Evolutionary conservation across 2,888 invertebrate genomes (phyloP).

Genomic region (Scaptodrosophila latifasciaeformis): DNA sequence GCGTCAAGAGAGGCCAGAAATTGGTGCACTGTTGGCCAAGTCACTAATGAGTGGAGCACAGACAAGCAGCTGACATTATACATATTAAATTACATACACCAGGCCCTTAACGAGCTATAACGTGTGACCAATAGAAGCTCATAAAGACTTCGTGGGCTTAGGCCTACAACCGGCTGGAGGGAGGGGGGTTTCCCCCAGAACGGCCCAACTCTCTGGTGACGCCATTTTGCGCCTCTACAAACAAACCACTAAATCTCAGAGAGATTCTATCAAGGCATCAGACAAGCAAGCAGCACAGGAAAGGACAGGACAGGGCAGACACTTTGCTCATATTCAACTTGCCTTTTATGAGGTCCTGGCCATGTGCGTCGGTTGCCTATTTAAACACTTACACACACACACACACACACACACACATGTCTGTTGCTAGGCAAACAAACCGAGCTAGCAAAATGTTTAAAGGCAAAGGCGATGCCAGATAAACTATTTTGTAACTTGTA

Average conservation of each 20-base stretch:
- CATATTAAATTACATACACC: conserved; percentile 57
- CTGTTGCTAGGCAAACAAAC: conserved; percentile 53
- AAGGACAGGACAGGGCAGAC: too few species aligned
- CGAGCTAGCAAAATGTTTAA: conserved; percentile 52
- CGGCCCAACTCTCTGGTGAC: conserved; percentile 1
- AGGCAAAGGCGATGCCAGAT: conserved; percentile 43
- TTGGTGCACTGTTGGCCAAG: conserved; percentile 13
- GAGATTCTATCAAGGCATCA: too few species aligned
- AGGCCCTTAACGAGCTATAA: conserved; percentile 43
- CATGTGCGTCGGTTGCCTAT: conserved; percentile 32
- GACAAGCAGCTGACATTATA: conserved; percentile 30
- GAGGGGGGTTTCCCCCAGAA: too few species aligned
- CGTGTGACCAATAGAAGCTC: conserved; percentile 37
- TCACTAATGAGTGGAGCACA: conserved; percentile 41
- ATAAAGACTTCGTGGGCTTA: too few species aligned
- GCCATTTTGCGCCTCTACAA: conserved; percentile 28
- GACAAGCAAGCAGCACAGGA: too few species aligned
- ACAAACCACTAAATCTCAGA: conserved; percentile 41
- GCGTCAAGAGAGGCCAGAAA: conserved; percentile 14
- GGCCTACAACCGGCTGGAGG: too few species aligned
- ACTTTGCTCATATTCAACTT: too few species aligned
- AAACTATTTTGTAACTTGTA: too few species aligned
- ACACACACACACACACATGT: conserved; percentile 5
- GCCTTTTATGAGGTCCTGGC: too few species aligned
- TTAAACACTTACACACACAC: conserved; percentile 33